Percentiles rank a stretch among this genome's conserved stretches.
Conservation (phyloP, 2,888 invertebrate genomes). For the Stramonita haemastoma region DNA sequence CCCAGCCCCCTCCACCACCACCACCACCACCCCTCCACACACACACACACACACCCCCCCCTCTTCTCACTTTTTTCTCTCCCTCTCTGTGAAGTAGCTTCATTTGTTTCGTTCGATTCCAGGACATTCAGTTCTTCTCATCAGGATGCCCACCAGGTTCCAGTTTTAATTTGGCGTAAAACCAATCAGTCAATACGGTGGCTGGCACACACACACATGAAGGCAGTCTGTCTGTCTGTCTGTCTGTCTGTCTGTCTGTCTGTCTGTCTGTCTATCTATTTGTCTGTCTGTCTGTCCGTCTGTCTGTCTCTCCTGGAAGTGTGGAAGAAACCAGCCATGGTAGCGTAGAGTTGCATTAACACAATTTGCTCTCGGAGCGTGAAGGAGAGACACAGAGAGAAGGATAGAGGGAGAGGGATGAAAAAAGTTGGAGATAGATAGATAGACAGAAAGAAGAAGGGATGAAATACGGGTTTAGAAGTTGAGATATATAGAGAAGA, state of each 20-base stretch:
- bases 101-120: background rate
- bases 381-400: background rate
- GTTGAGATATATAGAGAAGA: too few species aligned
- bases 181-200: background rate
- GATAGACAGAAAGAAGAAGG: background rate
- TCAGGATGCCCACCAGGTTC: background rate
- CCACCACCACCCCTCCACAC: too few species aligned
- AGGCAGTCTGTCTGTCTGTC: background rate
- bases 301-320: too few species aligned
- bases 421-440: background rate
- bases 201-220: background rate
- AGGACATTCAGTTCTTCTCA: background rate
- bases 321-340: background rate
- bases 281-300: too few species aligned
- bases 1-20: too few species aligned
- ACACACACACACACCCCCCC: too few species aligned
- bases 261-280: too few species aligned
- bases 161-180: background rate
- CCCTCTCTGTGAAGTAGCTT: background rate
- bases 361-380: conserved; percentile 3
- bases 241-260: too few species aligned
- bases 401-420: background rate
- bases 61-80: background rate
- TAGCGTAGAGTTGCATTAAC: background rate
- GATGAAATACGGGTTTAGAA: background rate